Base-by-base conservation (phyloP, 2,888 invertebrate genomes). In the Apeira syringaria region DNA sequence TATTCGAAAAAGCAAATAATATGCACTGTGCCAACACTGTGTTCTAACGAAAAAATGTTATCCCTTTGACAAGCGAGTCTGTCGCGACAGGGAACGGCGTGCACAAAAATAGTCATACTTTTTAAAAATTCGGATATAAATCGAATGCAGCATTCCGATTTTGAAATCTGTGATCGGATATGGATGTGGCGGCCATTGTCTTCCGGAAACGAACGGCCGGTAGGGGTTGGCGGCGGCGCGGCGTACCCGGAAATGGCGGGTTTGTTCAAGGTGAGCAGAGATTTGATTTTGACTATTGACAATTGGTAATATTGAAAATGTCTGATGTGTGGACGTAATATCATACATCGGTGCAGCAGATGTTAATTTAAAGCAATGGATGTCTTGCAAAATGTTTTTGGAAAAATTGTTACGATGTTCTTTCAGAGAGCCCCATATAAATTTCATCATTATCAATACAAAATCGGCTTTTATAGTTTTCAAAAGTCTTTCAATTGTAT, bases 181-280 rank as follows among this genome's bases (percentile, higher is more conserved):
- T 70, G 71, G 74, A 75, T 62, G 76, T 63, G 68, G 56, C 61
- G 58, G 41, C 74, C 76, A 79, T 87, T 87, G 87, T 86, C 83
- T 81, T 71, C 85, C 88, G 88, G 88, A 87, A 81, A 76, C 74
- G 74, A 76, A 77, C 69, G 74, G 75, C 69, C 74, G 72, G 68
- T 61, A 74, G 70, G 73, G 82, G 80, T 72, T 65, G 71, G 74
- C 64, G 58, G 56, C 57, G 56, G 50, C 61, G 61, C 56, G 55
- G 54, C 53, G 53, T 43, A 61, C n/a, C n/a, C 76, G 88, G 87
- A 87, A 77, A 87, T 86, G 69, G 71, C 72, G 68, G 64, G 74
- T 74, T 77, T 68, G 68, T 66, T 66, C 69, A 61, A 68, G 64
- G 73, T 29, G 33, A 34, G 38, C 65, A 69, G 63, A 57, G 58